A percentile compares a stretch with the other conserved stretches of the same genome.
Conservation (phyloP, 2,888 invertebrate species). For the Amphipyra berbera region DNA sequence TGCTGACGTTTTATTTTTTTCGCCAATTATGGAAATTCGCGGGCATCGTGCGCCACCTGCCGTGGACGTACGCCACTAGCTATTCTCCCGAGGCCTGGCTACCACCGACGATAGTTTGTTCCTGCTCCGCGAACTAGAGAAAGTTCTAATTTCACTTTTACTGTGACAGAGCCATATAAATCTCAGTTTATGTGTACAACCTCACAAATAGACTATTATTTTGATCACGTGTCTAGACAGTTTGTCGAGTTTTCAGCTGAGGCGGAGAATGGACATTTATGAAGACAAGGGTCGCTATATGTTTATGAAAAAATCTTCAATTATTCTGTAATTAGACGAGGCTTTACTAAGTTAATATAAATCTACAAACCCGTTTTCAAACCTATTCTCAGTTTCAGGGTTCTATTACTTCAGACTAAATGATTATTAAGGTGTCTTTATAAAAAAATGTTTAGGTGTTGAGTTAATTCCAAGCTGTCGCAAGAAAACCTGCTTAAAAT, state of each 20-base stretch:
- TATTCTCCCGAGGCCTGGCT: conserved; percentile 67
- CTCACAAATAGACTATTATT: conserved; percentile 50
- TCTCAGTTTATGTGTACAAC: conserved; percentile 31
- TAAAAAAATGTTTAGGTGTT: no score
- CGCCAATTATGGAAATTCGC: conserved; percentile 82
- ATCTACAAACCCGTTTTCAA: conserved; percentile 13
- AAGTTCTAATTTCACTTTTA: conserved; percentile 79
- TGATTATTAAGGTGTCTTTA: neutral
- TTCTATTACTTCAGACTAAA: conserved; percentile 3
- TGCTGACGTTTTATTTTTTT: conserved; percentile 77
- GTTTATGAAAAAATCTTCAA: conserved; percentile 55
- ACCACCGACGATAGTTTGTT: conserved; percentile 63
- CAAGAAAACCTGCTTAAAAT: conserved; percentile 16
- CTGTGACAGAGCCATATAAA: conserved; percentile 51
- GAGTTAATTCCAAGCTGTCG: neutral
- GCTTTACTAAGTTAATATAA: conserved; percentile 17
- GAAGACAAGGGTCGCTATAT: conserved; percentile 67
- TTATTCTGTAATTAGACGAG: conserved; percentile 36
- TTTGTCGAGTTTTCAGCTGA: conserved; percentile 43
- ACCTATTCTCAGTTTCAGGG: neutral
- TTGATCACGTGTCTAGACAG: conserved; percentile 56
- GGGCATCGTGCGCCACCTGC: conserved; percentile 78
- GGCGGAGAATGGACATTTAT: conserved; percentile 67
- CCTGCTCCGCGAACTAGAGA: conserved; percentile 69
- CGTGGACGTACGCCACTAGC: conserved; percentile 58